Evolutionary conservation across 2,888 invertebrate genomes (phyloP).

Genomic region (Oligia strigilis): DNA sequence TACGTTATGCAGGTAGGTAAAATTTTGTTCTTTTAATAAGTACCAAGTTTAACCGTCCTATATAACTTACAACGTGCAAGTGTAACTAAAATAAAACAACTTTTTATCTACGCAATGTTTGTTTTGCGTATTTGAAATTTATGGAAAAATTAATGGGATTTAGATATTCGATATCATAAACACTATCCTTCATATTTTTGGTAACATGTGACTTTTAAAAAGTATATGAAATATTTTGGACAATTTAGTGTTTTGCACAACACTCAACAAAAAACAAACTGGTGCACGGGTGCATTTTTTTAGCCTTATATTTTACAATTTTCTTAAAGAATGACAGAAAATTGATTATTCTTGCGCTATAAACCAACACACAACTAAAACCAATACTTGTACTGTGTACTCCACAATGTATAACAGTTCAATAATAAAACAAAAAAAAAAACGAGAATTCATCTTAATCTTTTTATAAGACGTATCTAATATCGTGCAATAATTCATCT

Average conservation of each 20-base stretch:
- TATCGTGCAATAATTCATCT: conserved; percentile 72
- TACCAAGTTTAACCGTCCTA: background rate
- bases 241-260: background rate
- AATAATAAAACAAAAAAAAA: background rate
- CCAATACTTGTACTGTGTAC: no score
- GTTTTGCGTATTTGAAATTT: conserved; percentile 28
- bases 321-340: background rate
- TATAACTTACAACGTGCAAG: background rate
- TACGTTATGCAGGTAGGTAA: background rate
- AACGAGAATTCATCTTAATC: conserved; percentile 6
- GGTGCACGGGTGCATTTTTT: no score
- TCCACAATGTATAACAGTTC: background rate
- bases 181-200: conserved; percentile 25
- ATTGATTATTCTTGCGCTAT: background rate
- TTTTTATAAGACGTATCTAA: conserved; percentile 49
- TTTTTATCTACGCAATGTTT: conserved; percentile 31
- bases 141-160: conserved; percentile 40
- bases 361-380: background rate
- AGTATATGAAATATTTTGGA: conserved; percentile 5
- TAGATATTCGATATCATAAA: conserved; percentile 38
- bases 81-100: conserved; percentile 14
- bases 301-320: background rate
- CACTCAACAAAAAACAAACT: background rate
- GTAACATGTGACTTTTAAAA: conserved; percentile 11
- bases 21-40: background rate